Evolutionary conservation across 2,113 vertebrate genomes (phyloP), one percentile per base, ranked within the genome.

Genomic region (Ameiurus melas): DNA sequence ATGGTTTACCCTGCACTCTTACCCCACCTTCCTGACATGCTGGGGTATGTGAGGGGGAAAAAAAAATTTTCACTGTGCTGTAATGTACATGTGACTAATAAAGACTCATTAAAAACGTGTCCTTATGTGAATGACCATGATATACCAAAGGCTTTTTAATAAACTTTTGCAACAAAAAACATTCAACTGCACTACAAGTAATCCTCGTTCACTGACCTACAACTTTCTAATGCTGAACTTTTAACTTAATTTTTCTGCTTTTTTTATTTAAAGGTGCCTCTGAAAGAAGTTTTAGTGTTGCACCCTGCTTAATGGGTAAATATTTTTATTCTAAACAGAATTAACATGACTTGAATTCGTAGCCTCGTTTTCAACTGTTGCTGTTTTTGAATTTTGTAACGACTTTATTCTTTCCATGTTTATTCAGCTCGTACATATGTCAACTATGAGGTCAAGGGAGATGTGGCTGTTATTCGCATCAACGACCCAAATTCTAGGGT

Each of bases 401-500:
- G 27, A 73, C 14, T 79, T 53, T 79, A 33, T 47, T 66, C 39
- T 9, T 70, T 66, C 19, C 25, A 25, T 88, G 25, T 92, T 30
- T 57, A 13, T 92, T 33, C 93, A 99, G 98, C 93, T 73, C 95
- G 97, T 89, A 97, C 96, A 53, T 96, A 98, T 20, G 93, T 99
- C 22, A 97, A 93, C 94, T 99, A 95, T 92, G 97, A 97, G 89
- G 90, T 99, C 94, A 99, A 98, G 93, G 97, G 94, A 20, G 97
- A 98, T 51, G 97, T 99, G 3, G 98, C 98, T 2, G 96, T 99
- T 27, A 84, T 99, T 20, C 96, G 97, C 68, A 95, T 99, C 90
- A 98, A 97, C 83, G 95, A 96, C 1, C 98, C 98, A 5, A 96
- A 95, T 92, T 97, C 98, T 43, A 99, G 98, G 97, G 98, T 99